Evolutionary conservation across 1,140 invertebrate species (phyloP), one percentile per base, ranked within the genome.

Genomic region (Hyles euphorbiae): DNA sequence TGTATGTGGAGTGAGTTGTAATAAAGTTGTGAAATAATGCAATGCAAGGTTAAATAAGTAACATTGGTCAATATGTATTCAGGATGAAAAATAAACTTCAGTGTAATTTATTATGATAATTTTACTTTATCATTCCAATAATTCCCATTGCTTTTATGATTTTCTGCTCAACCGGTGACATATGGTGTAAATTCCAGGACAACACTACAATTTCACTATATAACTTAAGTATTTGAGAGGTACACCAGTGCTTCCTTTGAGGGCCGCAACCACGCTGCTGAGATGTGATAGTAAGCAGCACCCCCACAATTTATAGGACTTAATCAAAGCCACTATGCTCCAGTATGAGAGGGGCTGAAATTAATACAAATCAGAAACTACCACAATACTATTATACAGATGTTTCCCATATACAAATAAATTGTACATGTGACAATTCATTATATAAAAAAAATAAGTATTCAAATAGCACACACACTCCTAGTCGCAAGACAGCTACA

Each of bases 81-180:
- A 77, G 65, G 65, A 79, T 81, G 79, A 81, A 40, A 69, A 87
- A 89, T 88, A 88, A 89, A 88, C 81, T 88, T 88, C 84, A 87
- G 81, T 90, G 88, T 89, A 89, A 90, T 89, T 89, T 90, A 90
- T 85, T 88, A 83, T 44, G 34, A 44, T 61, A 40, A 5, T 40
- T 40, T 40, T 40, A 22, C 22, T 40, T 40, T 8, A 5, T 11
- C 5, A 47, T 22, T 47, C 10, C 10, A 47, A 47, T 11, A 22
- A 47, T n/a, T n/a, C 10, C 12, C 46, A 47, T 47, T n/a, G 43
- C 43, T n/a, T 45, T n/a, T 45, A 45, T n/a, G n/a, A 45, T 8
- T n/a, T 45, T 45, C 43, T 8, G 43, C 43, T 45, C 7, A n/a
- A 45, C 8, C n/a, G 44, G 2, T 45, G 44, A 8, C n/a, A 45